These are phyloP conservation scores for Phoeniculus purpureus DNA, from an alignment of 2,797 vertebrate genomes.

Conservation along the genomic window DNA sequence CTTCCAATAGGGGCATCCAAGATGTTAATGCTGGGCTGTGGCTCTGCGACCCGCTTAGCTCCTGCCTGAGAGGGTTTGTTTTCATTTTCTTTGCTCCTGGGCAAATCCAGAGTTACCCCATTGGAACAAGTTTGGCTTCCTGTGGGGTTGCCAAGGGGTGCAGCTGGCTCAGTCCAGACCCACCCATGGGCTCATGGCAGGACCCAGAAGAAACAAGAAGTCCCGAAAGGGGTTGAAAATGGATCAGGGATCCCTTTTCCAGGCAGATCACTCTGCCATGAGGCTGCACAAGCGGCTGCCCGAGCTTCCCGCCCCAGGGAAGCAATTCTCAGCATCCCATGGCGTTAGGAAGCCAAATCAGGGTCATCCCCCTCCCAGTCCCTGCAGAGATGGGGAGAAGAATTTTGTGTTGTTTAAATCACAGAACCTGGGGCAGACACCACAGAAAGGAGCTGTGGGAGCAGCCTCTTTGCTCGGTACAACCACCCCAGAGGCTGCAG, in stretches of 20 bases:
- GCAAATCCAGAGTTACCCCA: background rate
- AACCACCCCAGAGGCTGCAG: too few species aligned
- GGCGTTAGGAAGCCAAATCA: too few species aligned
- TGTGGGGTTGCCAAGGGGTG: background rate
- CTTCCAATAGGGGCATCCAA: fast-evolving
- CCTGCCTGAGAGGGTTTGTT: background rate
- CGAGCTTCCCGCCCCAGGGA: background rate
- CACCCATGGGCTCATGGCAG: fast-evolving
- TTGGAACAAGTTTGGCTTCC: fast-evolving
- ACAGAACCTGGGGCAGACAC: background rate
- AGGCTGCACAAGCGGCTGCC: background rate
- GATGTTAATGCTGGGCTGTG: background rate
- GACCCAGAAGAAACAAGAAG: background rate
- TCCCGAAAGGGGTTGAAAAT: background rate
- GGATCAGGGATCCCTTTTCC: background rate
- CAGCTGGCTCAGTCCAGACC: background rate
- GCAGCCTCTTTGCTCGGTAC: too few species aligned
- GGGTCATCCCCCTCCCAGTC: too few species aligned
- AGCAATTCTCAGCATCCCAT: too few species aligned
- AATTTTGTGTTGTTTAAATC: too few species aligned
- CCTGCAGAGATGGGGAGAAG: too few species aligned
- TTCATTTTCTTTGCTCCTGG: background rate
- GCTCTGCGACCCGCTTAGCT: background rate
- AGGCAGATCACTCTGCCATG: background rate
- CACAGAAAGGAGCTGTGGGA: too few species aligned